Evolutionary conservation across 2,888 invertebrate genomes (phyloP).

Genomic region (Phragmatobia fuliginosa): DNA sequence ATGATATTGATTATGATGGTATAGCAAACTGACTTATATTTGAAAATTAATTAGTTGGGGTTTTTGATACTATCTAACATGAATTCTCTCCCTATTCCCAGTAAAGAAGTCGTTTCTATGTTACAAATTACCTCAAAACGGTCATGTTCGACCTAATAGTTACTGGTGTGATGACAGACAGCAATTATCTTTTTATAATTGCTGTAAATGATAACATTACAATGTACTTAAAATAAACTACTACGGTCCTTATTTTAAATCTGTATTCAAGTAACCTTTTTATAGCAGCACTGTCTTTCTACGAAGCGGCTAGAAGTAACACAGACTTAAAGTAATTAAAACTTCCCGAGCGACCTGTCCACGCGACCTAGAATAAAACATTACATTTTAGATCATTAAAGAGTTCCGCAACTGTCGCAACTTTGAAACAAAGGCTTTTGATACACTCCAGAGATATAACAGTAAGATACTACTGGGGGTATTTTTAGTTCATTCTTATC

Average conservation of each 20-base stretch:
- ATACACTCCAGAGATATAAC: slow-evolving; percentile 13
- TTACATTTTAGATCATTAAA: slow-evolving; percentile 33
- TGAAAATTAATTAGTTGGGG: too few relatives aligned
- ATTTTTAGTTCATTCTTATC: slow-evolving; percentile 1
- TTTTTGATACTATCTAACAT: too few relatives aligned
- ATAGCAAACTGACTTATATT: too few relatives aligned
- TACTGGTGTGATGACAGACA: neutral
- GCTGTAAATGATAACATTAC: neutral
- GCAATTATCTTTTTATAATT: neutral
- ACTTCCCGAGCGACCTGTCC: slow-evolving; percentile 61
- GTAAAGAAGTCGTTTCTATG: too few relatives aligned
- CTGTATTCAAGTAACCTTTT: slow-evolving; percentile 5
- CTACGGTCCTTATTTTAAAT: neutral
- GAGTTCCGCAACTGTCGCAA: slow-evolving; percentile 25
- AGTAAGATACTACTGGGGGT: slow-evolving; percentile 4
- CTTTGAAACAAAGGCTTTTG: slow-evolving; percentile 24
- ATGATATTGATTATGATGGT: too few relatives aligned
- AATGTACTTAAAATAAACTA: neutral
- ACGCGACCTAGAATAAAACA: slow-evolving; percentile 40
- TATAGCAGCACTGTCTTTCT: slow-evolving; percentile 23
- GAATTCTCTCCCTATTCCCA: too few relatives aligned
- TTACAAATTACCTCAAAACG: too few relatives aligned
- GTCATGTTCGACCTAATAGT: too few relatives aligned
- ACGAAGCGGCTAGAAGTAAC: slow-evolving; percentile 28
- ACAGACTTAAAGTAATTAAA: slow-evolving; percentile 66